Conservation (phyloP, 2,888 invertebrate genomes). For the Pharmacophagus antenor region DNA sequence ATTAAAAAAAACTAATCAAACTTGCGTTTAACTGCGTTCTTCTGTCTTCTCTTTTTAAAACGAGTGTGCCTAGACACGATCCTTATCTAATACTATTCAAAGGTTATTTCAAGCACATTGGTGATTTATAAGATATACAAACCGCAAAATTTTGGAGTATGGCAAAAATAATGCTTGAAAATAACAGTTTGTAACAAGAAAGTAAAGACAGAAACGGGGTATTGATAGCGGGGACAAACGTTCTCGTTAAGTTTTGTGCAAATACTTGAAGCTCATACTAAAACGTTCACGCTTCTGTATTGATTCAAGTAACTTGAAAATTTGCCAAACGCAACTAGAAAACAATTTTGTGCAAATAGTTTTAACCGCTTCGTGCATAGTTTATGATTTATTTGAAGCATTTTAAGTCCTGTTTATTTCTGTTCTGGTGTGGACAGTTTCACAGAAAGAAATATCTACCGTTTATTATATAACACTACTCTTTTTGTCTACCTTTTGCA, state of each 20-base stretch:
- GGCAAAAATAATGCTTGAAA: not conserved
- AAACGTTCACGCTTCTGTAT: conserved; percentile 40
- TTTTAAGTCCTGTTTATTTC: no score
- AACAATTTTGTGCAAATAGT: conserved; percentile 15
- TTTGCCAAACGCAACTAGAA: conserved; percentile 29
- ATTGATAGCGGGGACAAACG: conserved; percentile 45
- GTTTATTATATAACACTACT: no score
- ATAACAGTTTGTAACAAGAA: conserved; percentile 22
- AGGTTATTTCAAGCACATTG: not conserved
- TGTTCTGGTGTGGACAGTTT: no score
- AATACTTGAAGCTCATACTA: conserved; percentile 41
- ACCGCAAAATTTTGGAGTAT: not conserved
- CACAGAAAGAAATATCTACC: no score
- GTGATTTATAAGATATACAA: no score
- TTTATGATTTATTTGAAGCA: conserved; percentile 1
- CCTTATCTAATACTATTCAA: no score
- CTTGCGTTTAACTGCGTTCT: not conserved
- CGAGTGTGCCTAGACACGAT: no score
- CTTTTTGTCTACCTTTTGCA: no score
- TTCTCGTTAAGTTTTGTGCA: conserved; percentile 41
- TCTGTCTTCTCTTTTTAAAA: no score
- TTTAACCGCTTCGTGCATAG: not conserved
- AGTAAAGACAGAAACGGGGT: conserved; percentile 14
- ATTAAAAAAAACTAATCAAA: not conserved
- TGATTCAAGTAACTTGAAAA: conserved; percentile 34